Percentiles rank a stretch among this genome's conserved stretches.
Evolutionary conservation across 1,140 invertebrate species (phyloP).

Genomic region (Aplysia californica): DNA sequence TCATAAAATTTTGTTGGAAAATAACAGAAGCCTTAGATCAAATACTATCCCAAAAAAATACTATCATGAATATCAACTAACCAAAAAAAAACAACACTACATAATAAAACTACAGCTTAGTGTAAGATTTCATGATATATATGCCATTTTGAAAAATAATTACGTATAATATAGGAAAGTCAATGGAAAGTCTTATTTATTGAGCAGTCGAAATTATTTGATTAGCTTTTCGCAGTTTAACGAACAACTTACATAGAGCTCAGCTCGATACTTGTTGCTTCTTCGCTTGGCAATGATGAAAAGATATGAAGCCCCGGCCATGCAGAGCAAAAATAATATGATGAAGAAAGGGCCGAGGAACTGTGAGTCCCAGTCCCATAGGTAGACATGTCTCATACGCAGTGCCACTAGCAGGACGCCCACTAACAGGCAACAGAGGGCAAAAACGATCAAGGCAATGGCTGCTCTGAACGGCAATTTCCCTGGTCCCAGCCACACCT

Average conservation of each 20-base stretch:
- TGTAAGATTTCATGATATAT: neutral
- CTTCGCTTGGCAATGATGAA: constrained; percentile 45
- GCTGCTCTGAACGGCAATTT: constrained; percentile 39
- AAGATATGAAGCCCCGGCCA: constrained; percentile 44
- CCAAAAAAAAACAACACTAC: no score
- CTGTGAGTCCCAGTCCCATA: constrained; percentile 52
- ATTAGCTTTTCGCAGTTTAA: no score
- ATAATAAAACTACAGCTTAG: no score
- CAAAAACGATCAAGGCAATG: constrained; percentile 34
- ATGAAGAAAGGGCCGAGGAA: constrained; percentile 60
- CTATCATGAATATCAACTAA: no score
- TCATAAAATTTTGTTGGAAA: no score
- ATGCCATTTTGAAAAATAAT: neutral
- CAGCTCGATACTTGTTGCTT: constrained; percentile 52
- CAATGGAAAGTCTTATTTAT: no score
- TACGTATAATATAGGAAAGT: no score
- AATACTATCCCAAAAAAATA: no score
- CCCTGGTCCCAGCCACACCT: constrained; percentile 45
- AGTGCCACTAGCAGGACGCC: constrained; percentile 53
- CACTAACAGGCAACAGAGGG: constrained; percentile 38
- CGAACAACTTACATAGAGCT: constrained; percentile 57
- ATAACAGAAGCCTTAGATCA: no score
- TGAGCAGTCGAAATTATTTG: no score
- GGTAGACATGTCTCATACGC: constrained; percentile 56
- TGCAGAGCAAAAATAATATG: constrained; percentile 48